Percentiles rank a stretch among this genome's conserved stretches.
These are phyloP conservation scores for Junonia oenone DNA, from an alignment of 2,888 invertebrate species.

Conservation along the genomic window DNA sequence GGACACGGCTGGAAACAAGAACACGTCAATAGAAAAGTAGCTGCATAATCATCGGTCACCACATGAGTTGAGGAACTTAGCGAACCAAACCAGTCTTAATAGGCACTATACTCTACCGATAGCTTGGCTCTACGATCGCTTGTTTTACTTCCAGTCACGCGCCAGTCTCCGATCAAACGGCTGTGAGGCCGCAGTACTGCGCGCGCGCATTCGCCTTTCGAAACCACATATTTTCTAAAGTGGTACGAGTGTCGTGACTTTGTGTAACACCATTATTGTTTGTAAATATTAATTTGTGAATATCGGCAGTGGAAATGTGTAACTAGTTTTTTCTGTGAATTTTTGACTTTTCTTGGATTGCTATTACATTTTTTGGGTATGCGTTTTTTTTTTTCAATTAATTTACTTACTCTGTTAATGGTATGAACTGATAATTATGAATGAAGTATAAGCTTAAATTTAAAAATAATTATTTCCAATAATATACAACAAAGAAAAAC, in stretches of 20 bases:
- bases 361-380: constrained; percentile 62
- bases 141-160: constrained; percentile 40
- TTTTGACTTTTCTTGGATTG: constrained; percentile 42
- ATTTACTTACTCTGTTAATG: too few species aligned
- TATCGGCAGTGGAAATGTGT: constrained; percentile 42
- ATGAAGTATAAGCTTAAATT: background rate
- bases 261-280: constrained; percentile 41
- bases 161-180: constrained; percentile 59
- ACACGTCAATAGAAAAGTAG: constrained; percentile 37
- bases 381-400: constrained; percentile 24
- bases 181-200: constrained; percentile 42
- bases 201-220: constrained; percentile 42
- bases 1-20: constrained; percentile 28
- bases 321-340: constrained; percentile 43
- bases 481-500: background rate
- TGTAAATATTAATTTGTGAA: constrained; percentile 50
- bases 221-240: constrained; percentile 34
- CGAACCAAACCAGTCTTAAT: constrained; percentile 57
- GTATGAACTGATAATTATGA: too few species aligned
- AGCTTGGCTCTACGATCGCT: constrained; percentile 41
- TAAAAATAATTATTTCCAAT: background rate
- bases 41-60: constrained; percentile 47
- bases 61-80: constrained; percentile 48
- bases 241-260: constrained; percentile 25
- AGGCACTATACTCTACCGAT: constrained; percentile 37